These are phyloP conservation scores for Phoronis australis DNA, from an alignment of 2,888 invertebrate species.

Conservation along the genomic window DNA sequence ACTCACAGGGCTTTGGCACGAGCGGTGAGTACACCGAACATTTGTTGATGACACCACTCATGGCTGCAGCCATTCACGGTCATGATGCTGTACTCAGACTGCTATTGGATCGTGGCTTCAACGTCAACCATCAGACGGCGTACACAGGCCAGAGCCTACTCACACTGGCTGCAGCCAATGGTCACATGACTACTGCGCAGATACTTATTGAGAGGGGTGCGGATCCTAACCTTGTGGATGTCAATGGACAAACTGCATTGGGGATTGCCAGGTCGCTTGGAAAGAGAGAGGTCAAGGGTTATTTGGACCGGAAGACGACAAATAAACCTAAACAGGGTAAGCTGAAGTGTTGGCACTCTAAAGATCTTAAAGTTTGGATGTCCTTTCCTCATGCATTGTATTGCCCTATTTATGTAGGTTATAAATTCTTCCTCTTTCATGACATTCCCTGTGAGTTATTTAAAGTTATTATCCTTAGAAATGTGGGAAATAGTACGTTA, in stretches of 20 bases:
- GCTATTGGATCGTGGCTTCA: slow-evolving; percentile 44
- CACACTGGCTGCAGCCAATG: slow-evolving; percentile 52
- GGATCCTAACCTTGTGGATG: slow-evolving; percentile 47
- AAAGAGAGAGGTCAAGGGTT: slow-evolving; percentile 42
- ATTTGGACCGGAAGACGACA: slow-evolving; percentile 48
- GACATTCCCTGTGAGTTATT: no score
- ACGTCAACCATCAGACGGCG: slow-evolving; percentile 46
- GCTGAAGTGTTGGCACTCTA: no score
- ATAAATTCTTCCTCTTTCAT: no score
- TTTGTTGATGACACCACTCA: slow-evolving; percentile 45
- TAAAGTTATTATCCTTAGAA: no score
- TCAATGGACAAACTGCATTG: slow-evolving; percentile 48
- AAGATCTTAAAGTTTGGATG: no score
- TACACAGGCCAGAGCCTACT: slow-evolving; percentile 48
- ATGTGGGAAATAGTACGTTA: no score
- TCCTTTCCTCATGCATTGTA: no score
- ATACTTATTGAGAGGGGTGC: slow-evolving; percentile 51
- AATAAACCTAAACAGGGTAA: slow-evolving; percentile 42
- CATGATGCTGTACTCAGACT: slow-evolving; percentile 48
- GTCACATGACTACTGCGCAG: slow-evolving; percentile 52
- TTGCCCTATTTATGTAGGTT: no score
- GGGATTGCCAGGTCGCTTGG: slow-evolving; percentile 44
- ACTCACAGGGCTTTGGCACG: slow-evolving; percentile 22
- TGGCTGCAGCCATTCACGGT: slow-evolving; percentile 49
- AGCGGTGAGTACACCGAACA: slow-evolving; percentile 42